These are phyloP conservation scores for Clarias laeviceps DNA, from an alignment of 2,797 vertebrate genomes.

Conservation along the genomic window DNA sequence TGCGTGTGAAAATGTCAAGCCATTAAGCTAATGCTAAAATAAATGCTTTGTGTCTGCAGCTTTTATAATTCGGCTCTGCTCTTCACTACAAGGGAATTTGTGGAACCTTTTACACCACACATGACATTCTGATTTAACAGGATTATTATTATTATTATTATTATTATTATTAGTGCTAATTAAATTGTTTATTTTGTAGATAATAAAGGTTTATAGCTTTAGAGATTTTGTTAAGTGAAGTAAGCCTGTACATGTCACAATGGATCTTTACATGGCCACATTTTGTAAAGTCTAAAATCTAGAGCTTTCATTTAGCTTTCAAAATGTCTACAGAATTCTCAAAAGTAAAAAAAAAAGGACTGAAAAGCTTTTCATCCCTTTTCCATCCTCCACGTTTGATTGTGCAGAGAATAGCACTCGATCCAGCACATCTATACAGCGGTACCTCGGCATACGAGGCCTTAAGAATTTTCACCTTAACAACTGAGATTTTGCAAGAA, in stretches of 20 bases:
- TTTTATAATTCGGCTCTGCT: not conserved
- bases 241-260: not conserved
- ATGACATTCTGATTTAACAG: not conserved
- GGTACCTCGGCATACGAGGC: too few species aligned
- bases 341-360: not conserved
- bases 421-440: not conserved
- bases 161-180: not conserved
- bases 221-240: too few species aligned
- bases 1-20: not conserved
- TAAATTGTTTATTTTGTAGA: not conserved
- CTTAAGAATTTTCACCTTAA: too few species aligned
- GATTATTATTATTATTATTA: too few species aligned
- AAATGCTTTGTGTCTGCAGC: not conserved
- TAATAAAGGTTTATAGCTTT: not conserved
- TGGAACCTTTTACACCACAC: not conserved
- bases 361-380: not conserved
- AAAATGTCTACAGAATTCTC: not conserved
- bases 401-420: not conserved
- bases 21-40: not conserved
- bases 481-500: too few species aligned
- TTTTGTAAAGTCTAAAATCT: not conserved
- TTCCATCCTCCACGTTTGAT: not conserved
- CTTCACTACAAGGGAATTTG: not conserved
- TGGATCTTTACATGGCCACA: too few species aligned
- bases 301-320: not conserved